Conservation (phyloP, 2,797 vertebrate genomes). For the Acanthurus lineatus region DNA sequence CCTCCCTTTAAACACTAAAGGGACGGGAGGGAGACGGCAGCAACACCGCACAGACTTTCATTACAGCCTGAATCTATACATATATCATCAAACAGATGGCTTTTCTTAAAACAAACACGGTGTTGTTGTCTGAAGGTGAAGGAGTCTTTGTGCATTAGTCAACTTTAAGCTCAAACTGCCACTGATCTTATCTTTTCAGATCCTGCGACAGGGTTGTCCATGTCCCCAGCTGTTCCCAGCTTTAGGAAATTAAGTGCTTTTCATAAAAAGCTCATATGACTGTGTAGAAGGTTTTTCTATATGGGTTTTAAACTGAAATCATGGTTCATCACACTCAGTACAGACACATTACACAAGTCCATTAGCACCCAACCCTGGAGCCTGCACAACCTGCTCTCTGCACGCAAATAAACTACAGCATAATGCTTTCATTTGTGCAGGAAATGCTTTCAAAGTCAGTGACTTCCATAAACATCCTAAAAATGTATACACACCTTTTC, state of each 20-base stretch:
- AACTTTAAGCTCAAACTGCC: constrained; percentile 6
- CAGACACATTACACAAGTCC: constrained; percentile 15
- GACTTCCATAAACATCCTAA: constrained; percentile 22
- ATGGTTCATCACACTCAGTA: constrained; percentile 17
- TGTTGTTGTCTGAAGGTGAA: constrained; percentile 20
- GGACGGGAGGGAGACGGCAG: constrained; percentile 32
- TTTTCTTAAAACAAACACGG: constrained; percentile 70
- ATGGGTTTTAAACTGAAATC: constrained; percentile 13
- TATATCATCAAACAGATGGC: constrained; percentile 73
- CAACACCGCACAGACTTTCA: constrained; percentile 51
- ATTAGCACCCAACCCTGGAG: constrained; percentile 14
- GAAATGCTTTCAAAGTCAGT: constrained; percentile 7
- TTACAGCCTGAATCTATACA: constrained; percentile 53
- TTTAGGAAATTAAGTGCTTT: too few relatives aligned
- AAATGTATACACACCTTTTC: constrained; percentile 12
- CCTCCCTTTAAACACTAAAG: constrained; percentile 54
- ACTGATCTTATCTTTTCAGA: constrained; percentile 9
- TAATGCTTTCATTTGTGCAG: constrained; percentile 8
- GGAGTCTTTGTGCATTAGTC: not conserved
- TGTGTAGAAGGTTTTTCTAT: not conserved
- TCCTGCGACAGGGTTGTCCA: constrained; percentile 27
- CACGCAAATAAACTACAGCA: constrained; percentile 18
- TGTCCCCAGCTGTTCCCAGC: constrained; percentile 2
- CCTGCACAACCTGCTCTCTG: constrained; percentile 24
- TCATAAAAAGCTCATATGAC: too few relatives aligned